Conservation (phyloP, 2,113 vertebrate genomes). For the Bothrops jararaca region DNA sequence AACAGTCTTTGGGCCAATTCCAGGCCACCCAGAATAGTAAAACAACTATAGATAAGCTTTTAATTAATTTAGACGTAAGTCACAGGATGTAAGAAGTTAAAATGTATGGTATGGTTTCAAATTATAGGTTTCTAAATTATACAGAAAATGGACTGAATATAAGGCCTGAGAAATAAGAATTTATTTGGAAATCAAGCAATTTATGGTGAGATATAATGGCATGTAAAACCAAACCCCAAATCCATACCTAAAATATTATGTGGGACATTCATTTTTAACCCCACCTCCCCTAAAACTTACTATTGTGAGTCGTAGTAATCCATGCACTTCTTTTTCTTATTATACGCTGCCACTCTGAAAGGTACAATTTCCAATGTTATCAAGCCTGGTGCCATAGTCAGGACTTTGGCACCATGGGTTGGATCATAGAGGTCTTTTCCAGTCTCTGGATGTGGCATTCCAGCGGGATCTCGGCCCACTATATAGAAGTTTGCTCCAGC, state of each 20-base stretch:
- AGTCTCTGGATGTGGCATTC: constrained; percentile 93
- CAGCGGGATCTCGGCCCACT: constrained; percentile 94
- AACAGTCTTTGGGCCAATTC: neutral
- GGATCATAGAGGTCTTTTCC: constrained; percentile 96
- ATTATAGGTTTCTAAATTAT: constrained; percentile 5
- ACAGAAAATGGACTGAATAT: constrained; percentile 6
- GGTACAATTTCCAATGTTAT: constrained; percentile 95
- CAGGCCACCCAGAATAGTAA: neutral
- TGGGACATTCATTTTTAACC: constrained; percentile 20
- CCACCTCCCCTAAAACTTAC: constrained; percentile 75
- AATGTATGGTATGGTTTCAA: neutral
- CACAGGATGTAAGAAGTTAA: neutral
- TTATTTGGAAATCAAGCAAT: constrained; percentile 1
- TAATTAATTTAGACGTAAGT: neutral
- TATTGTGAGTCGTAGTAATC: constrained; percentile 91
- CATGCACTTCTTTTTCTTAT: constrained; percentile 91
- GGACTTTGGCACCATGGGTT: constrained; percentile 92
- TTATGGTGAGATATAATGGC: neutral
- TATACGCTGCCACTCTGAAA: constrained; percentile 96
- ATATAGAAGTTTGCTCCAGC: constrained; percentile 99
- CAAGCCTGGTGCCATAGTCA: constrained; percentile 97
- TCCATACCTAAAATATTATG: neutral
- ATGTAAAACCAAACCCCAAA: neutral
- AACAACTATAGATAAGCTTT: neutral
- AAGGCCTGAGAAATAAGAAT: constrained; percentile 7